Percentiles rank a stretch among this genome's conserved stretches.
Evolutionary conservation across 2,113 vertebrate species (phyloP).

Genomic region (Saimiri boliviensis): DNA sequence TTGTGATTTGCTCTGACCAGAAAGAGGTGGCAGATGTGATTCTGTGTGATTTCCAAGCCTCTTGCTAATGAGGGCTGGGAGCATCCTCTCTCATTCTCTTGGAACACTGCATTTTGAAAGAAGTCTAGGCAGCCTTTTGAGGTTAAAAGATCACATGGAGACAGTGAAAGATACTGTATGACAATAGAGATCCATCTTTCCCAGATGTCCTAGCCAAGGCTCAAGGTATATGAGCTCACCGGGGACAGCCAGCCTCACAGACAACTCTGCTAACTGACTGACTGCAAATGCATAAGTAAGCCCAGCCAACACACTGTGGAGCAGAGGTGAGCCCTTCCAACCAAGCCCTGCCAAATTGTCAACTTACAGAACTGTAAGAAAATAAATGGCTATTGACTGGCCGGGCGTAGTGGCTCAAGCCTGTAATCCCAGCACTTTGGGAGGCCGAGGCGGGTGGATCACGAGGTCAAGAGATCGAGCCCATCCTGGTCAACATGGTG

Average conservation of each 20-base stretch:
- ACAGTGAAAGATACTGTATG: background rate
- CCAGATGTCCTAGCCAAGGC: background rate
- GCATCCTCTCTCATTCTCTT: background rate
- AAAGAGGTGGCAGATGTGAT: background rate
- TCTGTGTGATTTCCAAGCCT: background rate
- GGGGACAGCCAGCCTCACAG: background rate
- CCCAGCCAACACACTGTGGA: background rate
- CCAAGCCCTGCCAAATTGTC: background rate
- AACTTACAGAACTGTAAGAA: background rate
- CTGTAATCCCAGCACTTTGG: too few relatives aligned
- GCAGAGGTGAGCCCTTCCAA: background rate
- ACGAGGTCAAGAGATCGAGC: too few relatives aligned
- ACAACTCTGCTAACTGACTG: background rate
- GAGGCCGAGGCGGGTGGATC: too few relatives aligned
- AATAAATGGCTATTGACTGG: background rate
- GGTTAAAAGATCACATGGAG: background rate
- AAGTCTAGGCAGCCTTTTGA: background rate
- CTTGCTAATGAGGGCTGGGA: background rate
- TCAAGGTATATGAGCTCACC: background rate
- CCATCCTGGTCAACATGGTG: too few relatives aligned
- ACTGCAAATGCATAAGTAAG: background rate
- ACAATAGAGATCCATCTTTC: background rate
- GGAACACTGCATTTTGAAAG: background rate
- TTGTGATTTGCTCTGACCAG: background rate
- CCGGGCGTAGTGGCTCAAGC: too few relatives aligned